These are phyloP conservation scores for Diabrotica undecimpunctata DNA, from an alignment of 1,140 invertebrate species.

Conservation along the genomic window DNA sequence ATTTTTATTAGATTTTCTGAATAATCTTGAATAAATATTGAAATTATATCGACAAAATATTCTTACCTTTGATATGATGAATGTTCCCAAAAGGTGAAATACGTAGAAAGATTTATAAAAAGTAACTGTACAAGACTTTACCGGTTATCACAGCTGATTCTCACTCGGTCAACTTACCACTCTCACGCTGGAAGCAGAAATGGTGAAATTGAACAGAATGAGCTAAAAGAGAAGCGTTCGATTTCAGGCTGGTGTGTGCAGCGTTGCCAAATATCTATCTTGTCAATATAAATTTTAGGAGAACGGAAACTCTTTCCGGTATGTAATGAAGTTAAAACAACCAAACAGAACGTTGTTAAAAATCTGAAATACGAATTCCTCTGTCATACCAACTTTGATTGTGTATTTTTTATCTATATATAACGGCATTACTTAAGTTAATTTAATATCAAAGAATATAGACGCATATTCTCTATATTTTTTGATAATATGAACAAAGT, in stretches of 20 bases:
- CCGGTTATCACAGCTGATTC: constrained; percentile 16
- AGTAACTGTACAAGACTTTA: constrained; percentile 16
- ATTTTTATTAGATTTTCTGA: background rate
- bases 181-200: background rate
- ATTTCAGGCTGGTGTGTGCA: background rate
- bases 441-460: no score
- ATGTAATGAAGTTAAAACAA: no score
- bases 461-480: no score
- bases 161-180: constrained; percentile 6
- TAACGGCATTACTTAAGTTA: no score
- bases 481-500: no score
- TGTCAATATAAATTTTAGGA: no score
- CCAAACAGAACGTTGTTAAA: no score
- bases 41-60: background rate
- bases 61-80: constrained; percentile 17
- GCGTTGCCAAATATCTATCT: background rate
- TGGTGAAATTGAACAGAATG: background rate
- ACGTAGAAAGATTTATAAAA: constrained; percentile 1
- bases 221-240: background rate
- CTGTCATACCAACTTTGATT: no score
- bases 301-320: no score
- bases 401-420: no score
- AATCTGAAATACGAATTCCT: no score
- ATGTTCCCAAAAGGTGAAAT: background rate
- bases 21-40: no score